Evolutionary conservation across 1,140 invertebrate genomes (phyloP).

Genomic region (Metopolophium dirhodum): DNA sequence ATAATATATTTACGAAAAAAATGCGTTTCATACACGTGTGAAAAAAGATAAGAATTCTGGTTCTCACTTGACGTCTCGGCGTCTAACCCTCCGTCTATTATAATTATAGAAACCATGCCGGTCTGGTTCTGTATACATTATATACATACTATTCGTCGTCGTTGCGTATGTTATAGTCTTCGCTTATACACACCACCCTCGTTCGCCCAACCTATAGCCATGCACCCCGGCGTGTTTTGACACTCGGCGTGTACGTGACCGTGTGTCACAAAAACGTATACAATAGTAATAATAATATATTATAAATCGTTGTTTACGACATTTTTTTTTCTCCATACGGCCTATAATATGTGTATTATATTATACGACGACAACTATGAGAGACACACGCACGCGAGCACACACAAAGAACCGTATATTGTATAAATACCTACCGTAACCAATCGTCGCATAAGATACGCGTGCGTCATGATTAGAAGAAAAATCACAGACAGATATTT

Average conservation of each 20-base stretch:
- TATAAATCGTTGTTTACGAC: slow-evolving; percentile 29
- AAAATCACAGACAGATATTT: background rate
- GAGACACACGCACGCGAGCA: background rate
- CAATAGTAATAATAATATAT: slow-evolving; percentile 12
- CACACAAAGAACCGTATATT: background rate
- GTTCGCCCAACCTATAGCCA: background rate
- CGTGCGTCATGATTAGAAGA: background rate
- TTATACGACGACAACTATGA: background rate
- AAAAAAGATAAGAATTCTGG: background rate
- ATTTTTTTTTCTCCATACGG: background rate
- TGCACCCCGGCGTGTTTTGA: slow-evolving; percentile 14
- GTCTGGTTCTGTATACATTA: background rate
- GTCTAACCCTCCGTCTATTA: background rate
- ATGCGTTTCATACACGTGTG: background rate
- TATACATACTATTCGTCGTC: background rate
- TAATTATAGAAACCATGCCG: background rate
- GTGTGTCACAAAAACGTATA: background rate
- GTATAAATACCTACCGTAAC: background rate
- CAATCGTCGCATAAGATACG: background rate
- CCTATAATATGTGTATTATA: background rate
- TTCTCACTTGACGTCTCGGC: background rate
- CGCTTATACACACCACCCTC: background rate
- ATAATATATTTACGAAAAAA: background rate
- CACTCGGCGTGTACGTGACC: slow-evolving; percentile 28
- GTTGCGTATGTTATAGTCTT: background rate